These are phyloP conservation scores for Pantala flavescens DNA, from an alignment of 1,140 invertebrate genomes.

Conservation along the genomic window DNA sequence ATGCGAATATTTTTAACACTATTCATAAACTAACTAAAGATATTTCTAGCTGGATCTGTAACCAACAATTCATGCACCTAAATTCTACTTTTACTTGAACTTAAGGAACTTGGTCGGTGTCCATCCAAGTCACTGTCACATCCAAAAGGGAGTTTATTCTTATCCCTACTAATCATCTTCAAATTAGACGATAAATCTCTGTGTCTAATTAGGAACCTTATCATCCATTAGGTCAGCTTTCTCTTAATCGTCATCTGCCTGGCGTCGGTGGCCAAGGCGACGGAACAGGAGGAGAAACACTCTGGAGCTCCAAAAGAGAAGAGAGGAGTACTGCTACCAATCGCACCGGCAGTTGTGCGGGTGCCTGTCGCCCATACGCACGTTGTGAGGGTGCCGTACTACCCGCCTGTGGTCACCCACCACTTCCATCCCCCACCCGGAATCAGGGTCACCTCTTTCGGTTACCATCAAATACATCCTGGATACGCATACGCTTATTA, in stretches of 20 bases:
- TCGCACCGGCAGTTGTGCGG: not conserved
- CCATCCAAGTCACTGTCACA: no score
- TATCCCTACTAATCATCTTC: no score
- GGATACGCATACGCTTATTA: not conserved
- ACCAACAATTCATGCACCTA: no score
- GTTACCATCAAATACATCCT: not conserved
- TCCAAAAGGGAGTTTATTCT: no score
- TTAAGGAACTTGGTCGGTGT: no score
- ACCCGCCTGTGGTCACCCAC: not conserved
- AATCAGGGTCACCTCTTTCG: not conserved
- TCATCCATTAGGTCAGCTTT: no score
- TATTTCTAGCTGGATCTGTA: no score
- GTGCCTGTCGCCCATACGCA: not conserved
- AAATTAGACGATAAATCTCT: no score
- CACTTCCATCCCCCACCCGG: not conserved
- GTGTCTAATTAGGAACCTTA: no score
- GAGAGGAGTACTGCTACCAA: not conserved
- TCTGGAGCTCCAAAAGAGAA: not conserved
- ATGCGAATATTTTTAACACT: no score
- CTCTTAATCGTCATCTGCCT: not conserved
- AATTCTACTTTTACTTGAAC: no score
- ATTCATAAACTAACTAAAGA: no score
- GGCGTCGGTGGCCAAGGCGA: not conserved
- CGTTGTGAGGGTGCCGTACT: not conserved
- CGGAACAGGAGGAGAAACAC: not conserved